phyloP scores from a whole-genome alignment of 2,888 invertebrate species.

The Apamea anceps region DNA sequence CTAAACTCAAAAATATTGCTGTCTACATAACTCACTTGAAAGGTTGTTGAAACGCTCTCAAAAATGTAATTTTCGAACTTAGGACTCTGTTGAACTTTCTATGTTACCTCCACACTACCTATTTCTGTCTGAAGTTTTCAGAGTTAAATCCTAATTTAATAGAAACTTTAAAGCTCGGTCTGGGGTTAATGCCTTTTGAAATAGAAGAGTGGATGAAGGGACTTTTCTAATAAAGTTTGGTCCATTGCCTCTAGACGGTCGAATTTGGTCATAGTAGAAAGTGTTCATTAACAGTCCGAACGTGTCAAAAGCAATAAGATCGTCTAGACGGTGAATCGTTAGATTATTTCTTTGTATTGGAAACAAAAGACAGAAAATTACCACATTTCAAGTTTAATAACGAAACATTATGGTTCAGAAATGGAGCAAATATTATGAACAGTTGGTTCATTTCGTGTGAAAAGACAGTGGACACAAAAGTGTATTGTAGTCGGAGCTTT shows the following conservation, averaged over 20 bases:
- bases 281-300: conserved; percentile 42
- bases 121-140: conserved; percentile 38
- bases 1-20: conserved; percentile 52
- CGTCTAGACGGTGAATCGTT: conserved; percentile 51
- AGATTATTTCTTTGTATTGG: conserved; percentile 34
- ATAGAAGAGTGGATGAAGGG: conserved; percentile 24
- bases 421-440: conserved; percentile 20
- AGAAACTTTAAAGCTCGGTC: conserved; percentile 32
- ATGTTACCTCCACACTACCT: conserved; percentile 25
- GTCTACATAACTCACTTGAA: conserved; percentile 30
- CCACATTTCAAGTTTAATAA: conserved; percentile 22
- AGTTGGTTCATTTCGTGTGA: conserved; percentile 12
- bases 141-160: conserved; percentile 31
- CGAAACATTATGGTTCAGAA: conserved; percentile 15
- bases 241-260: conserved; percentile 46
- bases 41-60: conserved; percentile 34
- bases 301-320: conserved; percentile 44
- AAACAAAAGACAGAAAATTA: conserved; percentile 44
- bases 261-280: conserved; percentile 43
- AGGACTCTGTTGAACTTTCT: conserved; percentile 25
- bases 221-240: conserved; percentile 45
- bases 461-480: conserved; percentile 34
- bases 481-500: conserved; percentile 40
- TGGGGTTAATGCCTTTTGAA: conserved; percentile 38
- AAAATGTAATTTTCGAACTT: conserved; percentile 50